phyloP scores from a whole-genome alignment of 2,113 vertebrate species.

The Zosterops japonicus region DNA sequence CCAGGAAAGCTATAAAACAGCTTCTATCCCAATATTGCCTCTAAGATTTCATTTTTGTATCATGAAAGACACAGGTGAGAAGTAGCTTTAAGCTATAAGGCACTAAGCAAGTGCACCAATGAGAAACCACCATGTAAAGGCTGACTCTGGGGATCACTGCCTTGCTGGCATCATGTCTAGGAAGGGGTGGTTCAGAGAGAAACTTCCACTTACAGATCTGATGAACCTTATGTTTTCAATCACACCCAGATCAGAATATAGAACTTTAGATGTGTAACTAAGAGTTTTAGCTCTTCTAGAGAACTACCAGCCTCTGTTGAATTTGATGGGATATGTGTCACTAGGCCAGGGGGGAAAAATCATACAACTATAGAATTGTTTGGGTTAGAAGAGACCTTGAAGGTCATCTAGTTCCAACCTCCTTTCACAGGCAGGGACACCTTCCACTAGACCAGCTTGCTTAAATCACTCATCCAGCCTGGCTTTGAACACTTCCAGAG shows the following conservation, averaged over 20 bases:
- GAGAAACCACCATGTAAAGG: not conserved
- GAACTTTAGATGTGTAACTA: not conserved
- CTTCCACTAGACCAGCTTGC: too few species aligned
- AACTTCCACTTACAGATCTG: not conserved
- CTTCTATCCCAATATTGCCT: not conserved
- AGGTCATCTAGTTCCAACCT: too few species aligned
- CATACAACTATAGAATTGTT: not conserved
- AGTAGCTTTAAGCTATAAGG: not conserved
- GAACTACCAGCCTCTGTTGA: not conserved
- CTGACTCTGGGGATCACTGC: not conserved
- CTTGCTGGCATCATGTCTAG: not conserved
- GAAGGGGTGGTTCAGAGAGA: not conserved
- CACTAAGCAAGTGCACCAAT: fast-evolving
- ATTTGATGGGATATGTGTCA: not conserved
- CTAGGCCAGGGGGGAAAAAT: not conserved
- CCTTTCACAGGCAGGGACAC: too few species aligned
- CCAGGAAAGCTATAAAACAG: not conserved
- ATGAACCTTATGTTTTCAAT: not conserved
- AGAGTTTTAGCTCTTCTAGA: not conserved
- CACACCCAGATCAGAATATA: not conserved
- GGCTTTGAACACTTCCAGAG: too few species aligned
- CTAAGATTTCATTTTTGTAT: not conserved
- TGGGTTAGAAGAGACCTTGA: too few species aligned
- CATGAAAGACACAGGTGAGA: not conserved
- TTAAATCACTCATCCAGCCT: too few species aligned